Base-by-base conservation (phyloP, 2,797 vertebrate species). In the Anguilla pacifica region DNA sequence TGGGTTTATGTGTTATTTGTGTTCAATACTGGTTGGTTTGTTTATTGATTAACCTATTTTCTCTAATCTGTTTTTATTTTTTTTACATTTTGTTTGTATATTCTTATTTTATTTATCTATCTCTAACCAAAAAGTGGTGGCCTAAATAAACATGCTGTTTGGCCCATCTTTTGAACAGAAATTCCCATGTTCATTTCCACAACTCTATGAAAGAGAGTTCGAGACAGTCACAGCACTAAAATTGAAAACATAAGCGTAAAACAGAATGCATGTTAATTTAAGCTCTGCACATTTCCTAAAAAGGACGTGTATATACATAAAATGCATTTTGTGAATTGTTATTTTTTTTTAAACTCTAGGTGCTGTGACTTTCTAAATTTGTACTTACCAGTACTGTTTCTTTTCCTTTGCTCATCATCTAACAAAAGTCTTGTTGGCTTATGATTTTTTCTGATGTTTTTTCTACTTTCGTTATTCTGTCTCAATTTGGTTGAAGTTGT, bases 101-200 rank as follows among this genome's bases (percentile, higher is more conserved):
- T 53, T 46, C 2, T 83, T 53, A 81, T 85, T 93, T 93, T 87
- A 35, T 61, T 82, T 51, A 82, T 51, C 46, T n/a, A 9, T 82
- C 79, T 82, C 79, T 82, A 49, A 82, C 79, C 79, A 49, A 82
- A 82, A 49, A 82, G 94, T 94, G 90, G 92, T 95, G 92, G 90
- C 95, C 94, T 94, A 94, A 90, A 93, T 94, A 95, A 93, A 96
- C 95, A 96, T 95, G 95, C 95, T 96, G 94, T 94, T 95, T 95
- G 94, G 96, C 94, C 95, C 96, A 97, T 97, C 96, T 97, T 97
- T 97, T 96, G 96, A 97, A 92, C 89, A 92, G 91, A 91, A 85
- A 89, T 91, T 88, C 72, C 77, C 90, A 90, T 86, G 88, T 89
- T 90, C 92, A 94, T 89, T 91, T 88, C 86, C 91, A 93, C 91